These are phyloP conservation scores for Dendrolimus punctatus DNA, from an alignment of 1,140 invertebrate species.

Conservation along the genomic window DNA sequence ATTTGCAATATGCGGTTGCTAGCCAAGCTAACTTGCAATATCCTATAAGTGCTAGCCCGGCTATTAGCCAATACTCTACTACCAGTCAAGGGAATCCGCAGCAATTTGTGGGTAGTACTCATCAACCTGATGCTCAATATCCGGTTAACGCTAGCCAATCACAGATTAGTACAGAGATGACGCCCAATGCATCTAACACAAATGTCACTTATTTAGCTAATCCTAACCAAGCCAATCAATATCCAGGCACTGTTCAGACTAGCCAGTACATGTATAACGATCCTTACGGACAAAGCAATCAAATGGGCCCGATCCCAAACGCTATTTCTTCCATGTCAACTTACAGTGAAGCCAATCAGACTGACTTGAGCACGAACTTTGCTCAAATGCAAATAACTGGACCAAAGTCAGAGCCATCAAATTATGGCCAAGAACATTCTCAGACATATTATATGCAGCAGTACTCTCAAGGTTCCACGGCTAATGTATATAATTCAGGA, in stretches of 20 bases:
- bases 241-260: conserved; percentile 18
- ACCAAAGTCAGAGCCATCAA: conserved; percentile 27
- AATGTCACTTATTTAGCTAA: background rate
- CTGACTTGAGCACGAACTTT: conserved; percentile 44
- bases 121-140: no score
- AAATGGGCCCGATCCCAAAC: conserved; percentile 17
- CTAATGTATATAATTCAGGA: conserved; percentile 17
- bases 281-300: conserved; percentile 1
- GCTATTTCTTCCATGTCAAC: conserved; percentile 10
- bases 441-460: conserved; percentile 54
- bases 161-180: no score
- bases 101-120: no score
- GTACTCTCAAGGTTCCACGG: conserved; percentile 39
- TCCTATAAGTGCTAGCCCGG: no score
- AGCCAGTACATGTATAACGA: conserved; percentile 12
- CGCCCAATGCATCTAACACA: no score
- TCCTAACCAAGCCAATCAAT: conserved; percentile 13
- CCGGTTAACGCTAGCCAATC: no score
- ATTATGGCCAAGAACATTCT: conserved; percentile 30
- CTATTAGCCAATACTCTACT: no score
- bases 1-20: no score
- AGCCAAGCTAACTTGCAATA: no score
- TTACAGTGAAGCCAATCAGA: conserved; percentile 20
- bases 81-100: no score
- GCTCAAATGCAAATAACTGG: conserved; percentile 47